A percentile compares a stretch with the other conserved stretches of the same genome.
These are phyloP conservation scores for Leptopilina drosophilae DNA, from an alignment of 2,888 invertebrate species.

Conservation along the genomic window DNA sequence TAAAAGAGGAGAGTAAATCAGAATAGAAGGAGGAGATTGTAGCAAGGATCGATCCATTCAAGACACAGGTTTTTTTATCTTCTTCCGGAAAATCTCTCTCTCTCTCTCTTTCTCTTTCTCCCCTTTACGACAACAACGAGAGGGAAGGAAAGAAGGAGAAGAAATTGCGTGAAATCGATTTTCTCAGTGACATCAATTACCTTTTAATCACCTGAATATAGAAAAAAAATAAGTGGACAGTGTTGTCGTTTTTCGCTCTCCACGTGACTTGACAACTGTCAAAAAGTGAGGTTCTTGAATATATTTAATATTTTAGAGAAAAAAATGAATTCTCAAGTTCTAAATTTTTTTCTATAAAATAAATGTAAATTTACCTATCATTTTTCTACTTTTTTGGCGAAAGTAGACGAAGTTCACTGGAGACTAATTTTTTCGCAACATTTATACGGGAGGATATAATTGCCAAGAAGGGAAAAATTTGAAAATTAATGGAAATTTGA, in stretches of 20 bases:
- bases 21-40: not conserved
- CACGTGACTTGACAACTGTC: constrained; percentile 4
- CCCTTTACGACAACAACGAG: not conserved
- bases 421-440: no score
- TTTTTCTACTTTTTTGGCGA: no score
- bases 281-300: not conserved
- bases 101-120: no score
- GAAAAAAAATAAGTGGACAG: not conserved
- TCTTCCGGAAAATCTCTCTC: not conserved
- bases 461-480: not conserved
- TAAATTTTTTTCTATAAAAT: no score
- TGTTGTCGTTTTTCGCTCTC: not conserved
- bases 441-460: no score
- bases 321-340: not conserved
- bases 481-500: not conserved
- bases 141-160: not conserved
- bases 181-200: not conserved
- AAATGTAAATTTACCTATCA: no score
- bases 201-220: no score
- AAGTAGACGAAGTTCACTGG: no score
- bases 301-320: not conserved
- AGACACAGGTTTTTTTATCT: not conserved
- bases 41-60: constrained; percentile 20
- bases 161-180: not conserved
- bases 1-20: constrained; percentile 24